These are phyloP conservation scores for Salmo trutta DNA, from an alignment of 2,797 vertebrate species.

Conservation along the genomic window DNA sequence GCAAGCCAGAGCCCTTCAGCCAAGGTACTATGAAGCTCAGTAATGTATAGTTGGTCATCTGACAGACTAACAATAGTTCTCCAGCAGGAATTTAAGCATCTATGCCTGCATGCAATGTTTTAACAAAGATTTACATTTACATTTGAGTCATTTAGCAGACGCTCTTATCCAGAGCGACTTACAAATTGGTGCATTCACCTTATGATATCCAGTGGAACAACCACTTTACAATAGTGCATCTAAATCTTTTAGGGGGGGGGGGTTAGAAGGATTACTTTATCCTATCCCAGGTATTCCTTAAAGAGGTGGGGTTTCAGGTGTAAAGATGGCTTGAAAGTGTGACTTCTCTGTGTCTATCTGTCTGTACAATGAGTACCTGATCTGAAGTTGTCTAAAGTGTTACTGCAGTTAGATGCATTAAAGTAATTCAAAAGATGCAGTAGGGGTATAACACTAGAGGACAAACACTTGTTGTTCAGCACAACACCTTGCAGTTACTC, in stretches of 20 bases:
- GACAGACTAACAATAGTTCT: background rate
- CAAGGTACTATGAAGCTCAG: constrained; percentile 26
- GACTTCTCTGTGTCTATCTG: background rate
- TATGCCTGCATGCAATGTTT: background rate
- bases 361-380: background rate
- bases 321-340: background rate
- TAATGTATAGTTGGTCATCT: background rate
- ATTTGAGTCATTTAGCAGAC: too few relatives aligned
- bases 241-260: too few relatives aligned
- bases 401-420: background rate
- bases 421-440: background rate
- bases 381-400: background rate
- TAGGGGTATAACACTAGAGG: background rate
- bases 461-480: background rate
- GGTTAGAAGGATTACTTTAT: too few relatives aligned
- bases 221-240: too few relatives aligned
- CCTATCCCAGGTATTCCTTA: too few relatives aligned
- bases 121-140: background rate
- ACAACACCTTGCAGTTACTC: background rate
- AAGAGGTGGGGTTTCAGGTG: too few relatives aligned
- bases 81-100: background rate
- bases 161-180: too few relatives aligned
- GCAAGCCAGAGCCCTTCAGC: constrained; percentile 53
- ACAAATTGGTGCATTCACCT: too few relatives aligned
- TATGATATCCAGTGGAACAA: too few relatives aligned